phyloP scores from a whole-genome alignment of 2,113 vertebrate genomes.

The Vireo altiloquus region DNA sequence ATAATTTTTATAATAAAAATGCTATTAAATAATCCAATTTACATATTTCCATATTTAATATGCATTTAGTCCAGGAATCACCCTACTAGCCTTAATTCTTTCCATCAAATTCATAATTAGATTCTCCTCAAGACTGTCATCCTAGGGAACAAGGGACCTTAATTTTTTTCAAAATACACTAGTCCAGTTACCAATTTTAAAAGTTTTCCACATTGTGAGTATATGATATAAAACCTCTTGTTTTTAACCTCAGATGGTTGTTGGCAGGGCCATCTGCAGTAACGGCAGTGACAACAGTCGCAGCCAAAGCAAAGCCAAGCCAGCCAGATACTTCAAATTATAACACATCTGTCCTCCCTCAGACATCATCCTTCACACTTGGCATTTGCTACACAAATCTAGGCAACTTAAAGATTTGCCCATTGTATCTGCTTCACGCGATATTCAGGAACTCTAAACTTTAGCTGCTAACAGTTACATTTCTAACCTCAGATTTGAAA shows the following conservation, averaged over 20 bases:
- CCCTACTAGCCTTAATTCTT: neutral
- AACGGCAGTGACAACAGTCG: neutral
- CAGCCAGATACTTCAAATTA: neutral
- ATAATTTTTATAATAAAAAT: too few relatives aligned
- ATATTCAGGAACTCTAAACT: neutral
- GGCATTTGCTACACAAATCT: neutral
- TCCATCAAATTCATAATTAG: neutral
- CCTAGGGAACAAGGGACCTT: neutral
- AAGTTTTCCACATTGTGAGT: neutral
- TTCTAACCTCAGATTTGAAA: neutral
- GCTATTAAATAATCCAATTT: neutral
- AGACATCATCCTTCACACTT: neutral
- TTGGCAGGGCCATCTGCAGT: neutral
- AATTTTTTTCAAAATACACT: neutral
- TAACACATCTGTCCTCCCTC: neutral
- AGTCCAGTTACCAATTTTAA: neutral
- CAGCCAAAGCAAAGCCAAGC: neutral
- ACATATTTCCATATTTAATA: neutral
- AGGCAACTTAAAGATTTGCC: neutral
- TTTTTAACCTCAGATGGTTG: neutral
- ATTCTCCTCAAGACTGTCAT: neutral
- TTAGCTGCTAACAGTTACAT: neutral
- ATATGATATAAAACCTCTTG: neutral
- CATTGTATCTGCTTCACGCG: neutral
- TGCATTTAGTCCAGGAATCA: neutral